phyloP scores from a whole-genome alignment of 2,888 invertebrate species.

The Candidula unifasciata region DNA sequence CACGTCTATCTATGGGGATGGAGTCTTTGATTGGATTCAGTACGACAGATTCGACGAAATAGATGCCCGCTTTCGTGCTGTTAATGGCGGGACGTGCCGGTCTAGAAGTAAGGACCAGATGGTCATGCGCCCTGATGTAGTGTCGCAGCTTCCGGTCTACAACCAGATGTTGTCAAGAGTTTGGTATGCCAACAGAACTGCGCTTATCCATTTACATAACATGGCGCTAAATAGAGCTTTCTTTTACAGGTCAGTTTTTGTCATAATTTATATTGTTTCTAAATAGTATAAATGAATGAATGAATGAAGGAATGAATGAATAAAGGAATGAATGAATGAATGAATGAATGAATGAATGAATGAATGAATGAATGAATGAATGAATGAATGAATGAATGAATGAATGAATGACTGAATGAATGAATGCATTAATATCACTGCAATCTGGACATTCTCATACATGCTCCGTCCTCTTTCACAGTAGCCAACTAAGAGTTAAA shows the following conservation, averaged over 20 bases:
- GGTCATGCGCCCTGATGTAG: slow-evolving; percentile 88
- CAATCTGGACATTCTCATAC: no score
- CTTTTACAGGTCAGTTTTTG: slow-evolving; percentile 79
- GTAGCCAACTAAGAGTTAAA: no score
- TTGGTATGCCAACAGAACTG: slow-evolving; percentile 91
- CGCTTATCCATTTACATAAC: slow-evolving; percentile 94
- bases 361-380: no score
- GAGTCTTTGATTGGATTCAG: slow-evolving; percentile 84
- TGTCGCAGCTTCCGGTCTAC: slow-evolving; percentile 76
- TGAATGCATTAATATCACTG: no score
- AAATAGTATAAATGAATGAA: no score
- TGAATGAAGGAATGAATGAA: no score
- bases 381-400: no score
- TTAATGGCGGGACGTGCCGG: slow-evolving; percentile 85
- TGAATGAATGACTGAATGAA: no score
- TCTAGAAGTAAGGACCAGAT: slow-evolving; percentile 77
- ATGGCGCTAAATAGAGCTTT: slow-evolving; percentile 95
- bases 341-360: no score
- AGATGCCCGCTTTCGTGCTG: slow-evolving; percentile 87
- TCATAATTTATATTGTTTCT: background rate
- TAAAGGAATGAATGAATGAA: no score
- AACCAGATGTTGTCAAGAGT: slow-evolving; percentile 81
- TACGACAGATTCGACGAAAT: slow-evolving; percentile 93
- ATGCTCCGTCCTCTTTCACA: no score
- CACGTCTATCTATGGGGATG: background rate